phyloP scores from a whole-genome alignment of 2,888 invertebrate species.

The Heterodera filipjevi region DNA sequence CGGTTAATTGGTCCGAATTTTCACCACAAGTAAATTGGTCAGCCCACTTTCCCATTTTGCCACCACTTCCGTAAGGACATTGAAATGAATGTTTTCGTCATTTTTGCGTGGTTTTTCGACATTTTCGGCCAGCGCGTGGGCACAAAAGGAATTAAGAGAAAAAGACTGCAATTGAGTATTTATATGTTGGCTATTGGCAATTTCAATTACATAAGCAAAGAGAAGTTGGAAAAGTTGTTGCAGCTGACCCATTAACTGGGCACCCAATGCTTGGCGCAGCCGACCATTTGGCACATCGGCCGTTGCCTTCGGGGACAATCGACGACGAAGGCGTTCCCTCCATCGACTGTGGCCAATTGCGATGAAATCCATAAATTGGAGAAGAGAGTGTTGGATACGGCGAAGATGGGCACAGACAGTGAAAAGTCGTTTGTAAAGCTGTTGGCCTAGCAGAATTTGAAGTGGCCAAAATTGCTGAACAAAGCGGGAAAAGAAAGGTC shows the following conservation, averaged over 20 bases:
- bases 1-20: background rate
- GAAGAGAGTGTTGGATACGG: background rate
- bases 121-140: background rate
- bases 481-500: background rate
- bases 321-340: background rate
- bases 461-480: background rate
- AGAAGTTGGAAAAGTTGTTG: conserved; percentile 3
- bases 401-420: background rate
- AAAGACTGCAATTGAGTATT: background rate
- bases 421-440: background rate
- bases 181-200: background rate
- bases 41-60: background rate
- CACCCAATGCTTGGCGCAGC: background rate
- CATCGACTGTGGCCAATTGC: background rate
- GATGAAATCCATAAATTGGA: background rate
- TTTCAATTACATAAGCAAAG: background rate
- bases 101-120: background rate
- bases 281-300: background rate
- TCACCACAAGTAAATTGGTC: background rate
- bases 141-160: background rate
- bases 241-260: background rate
- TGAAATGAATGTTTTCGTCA: background rate
- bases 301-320: background rate
- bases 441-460: background rate
- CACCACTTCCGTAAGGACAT: background rate